These are phyloP conservation scores for Cantharis rufa DNA, from an alignment of 2,888 invertebrate genomes.

Conservation along the genomic window DNA sequence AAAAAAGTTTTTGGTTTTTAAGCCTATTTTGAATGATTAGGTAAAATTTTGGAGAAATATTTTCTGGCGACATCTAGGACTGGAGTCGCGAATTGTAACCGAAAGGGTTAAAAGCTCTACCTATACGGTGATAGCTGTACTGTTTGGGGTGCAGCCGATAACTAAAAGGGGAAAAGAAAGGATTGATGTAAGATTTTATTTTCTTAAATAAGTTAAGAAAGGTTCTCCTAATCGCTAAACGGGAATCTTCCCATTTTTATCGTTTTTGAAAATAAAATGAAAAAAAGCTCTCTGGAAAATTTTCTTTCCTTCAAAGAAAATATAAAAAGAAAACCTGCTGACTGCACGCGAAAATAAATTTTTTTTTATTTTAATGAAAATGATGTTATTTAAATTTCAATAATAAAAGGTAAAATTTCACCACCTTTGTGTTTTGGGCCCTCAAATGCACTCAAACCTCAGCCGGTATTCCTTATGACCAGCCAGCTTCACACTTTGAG, in stretches of 20 bases:
- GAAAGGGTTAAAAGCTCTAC: not conserved
- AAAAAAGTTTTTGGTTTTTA: not conserved
- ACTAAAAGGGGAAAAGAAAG: not conserved
- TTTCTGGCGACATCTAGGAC: not conserved
- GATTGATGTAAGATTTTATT: not conserved
- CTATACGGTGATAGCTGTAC: not conserved
- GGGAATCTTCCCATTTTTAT: not conserved
- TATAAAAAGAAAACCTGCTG: too few species aligned
- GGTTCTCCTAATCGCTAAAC: not conserved
- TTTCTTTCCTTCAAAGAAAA: too few species aligned
- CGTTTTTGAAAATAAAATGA: too few species aligned
- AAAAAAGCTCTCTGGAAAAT: not conserved
- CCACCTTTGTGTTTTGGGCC: not conserved
- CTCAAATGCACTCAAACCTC: not conserved
- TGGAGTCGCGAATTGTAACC: not conserved
- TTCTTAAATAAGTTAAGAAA: not conserved
- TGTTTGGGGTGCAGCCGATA: not conserved
- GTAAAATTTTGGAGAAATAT: not conserved
- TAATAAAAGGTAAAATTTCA: not conserved
- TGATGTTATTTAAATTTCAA: not conserved
- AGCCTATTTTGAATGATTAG: not conserved
- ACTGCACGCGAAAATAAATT: too few species aligned
- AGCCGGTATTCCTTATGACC: not conserved
- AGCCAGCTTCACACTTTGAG: not conserved
- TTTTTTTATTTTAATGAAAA: too few species aligned